Evolutionary conservation across 2,113 vertebrate species (phyloP), one percentile per base, ranked within the genome.

Genomic region (Garra rufa): DNA sequence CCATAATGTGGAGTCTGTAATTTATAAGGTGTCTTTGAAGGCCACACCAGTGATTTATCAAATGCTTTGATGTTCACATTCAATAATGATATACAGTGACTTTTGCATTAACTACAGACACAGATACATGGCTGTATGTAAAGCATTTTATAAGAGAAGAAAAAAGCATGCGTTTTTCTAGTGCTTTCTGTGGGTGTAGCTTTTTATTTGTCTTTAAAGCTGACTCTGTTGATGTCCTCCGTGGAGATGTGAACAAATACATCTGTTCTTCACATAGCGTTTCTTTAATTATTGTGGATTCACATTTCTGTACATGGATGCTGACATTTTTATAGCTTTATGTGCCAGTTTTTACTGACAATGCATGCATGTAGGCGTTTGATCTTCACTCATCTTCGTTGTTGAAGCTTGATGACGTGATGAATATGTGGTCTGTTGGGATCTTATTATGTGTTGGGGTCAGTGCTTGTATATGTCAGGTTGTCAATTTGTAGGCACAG

Each of bases 351-450:
- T 76, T 52, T 76, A 34, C 15, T 34, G 48, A 67, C 83, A 21
- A 73, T 43, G 24, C 24, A 52, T 19, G n/a, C 46, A n/a, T 10
- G 63, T 71, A 44, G 67, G n/a, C 28, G 65, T 76, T 82, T 81
- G 83, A 89, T 85, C 71, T 79, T 26, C 13, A 14, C 79, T 81
- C 82, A 89, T 85, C 71, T 79, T 26, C 13, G 19, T 55, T 10
- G 43, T 57, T 46, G 50, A 79, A 38, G 57, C 59, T 59, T 77
- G 41, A 65, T 50, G 70, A 82, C 61, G 26, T 86, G 82, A 88
- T n/a, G 57, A 82, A 83, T 69, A 84, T 81, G 52, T 43, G 69
- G 73, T 73, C 24, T 61, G 59, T 71, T 38, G 61, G 71, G 63
- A 88, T 86, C 38, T 30, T 63, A 57, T 71, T 81, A 73, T 85